Evolutionary conservation across 2,888 invertebrate species (phyloP), one percentile per base, ranked within the genome.

Genomic region (Zygogramma bicolorata): DNA sequence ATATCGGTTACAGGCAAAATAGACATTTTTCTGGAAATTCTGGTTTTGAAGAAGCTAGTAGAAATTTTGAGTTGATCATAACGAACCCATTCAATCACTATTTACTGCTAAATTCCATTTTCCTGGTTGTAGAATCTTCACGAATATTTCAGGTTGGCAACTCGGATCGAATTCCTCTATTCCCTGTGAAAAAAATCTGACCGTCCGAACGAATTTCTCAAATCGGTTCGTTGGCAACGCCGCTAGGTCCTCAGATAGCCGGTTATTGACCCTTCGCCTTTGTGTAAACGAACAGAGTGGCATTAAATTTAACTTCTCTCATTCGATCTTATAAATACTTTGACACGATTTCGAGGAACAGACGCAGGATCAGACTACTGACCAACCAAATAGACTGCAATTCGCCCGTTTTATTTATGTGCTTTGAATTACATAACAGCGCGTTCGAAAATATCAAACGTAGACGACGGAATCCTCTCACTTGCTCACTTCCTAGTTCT

Each of bases 201-300:
- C 18, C 53, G 25, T 8, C 49, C 13, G 49, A 53, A 53, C 22
- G 13, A 5, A 18, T 42, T 31, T 38, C 18, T 38, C 20, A 38
- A 15, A 25, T 38, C 25, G 22, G 25, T 40, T 61, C 61, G 38
- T 27, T 29, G 53, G 34, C 65, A 65, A 57, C 53, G 49, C n/a
- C 27, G 53, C 20, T 38, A 29, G 22, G 53, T 31, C 38, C 57
- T 57, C 46, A 53, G 57, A 65, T 68, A 46, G 20, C 40, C 49
- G 68, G 68, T 60, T 68, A 61, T 68, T 49, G 68, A 68, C 68
- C 68, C 60, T 68, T 68, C 15, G 34, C 38, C 29, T 67, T 67
- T 40, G 18, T 68, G 29, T 46, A 46, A 42, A 29, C 31, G 46
- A 27, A 25, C 40, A 25, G 15, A 61, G 25, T 49, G 25, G 27